Evolutionary conservation across 2,797 vertebrate genomes (phyloP).

Genomic region (Iguana delicatissima): DNA sequence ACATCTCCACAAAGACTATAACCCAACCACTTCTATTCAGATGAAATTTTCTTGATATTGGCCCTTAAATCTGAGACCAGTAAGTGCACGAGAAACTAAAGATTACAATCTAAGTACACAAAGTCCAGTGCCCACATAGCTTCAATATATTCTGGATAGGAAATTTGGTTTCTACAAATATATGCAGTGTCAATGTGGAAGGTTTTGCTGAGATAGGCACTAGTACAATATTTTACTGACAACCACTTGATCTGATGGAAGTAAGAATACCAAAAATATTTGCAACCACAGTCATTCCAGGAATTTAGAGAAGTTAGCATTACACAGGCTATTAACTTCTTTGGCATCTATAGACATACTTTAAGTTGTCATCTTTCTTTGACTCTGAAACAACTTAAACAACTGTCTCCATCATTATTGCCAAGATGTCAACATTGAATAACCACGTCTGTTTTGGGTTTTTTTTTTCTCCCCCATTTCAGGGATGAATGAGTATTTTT

Average conservation of each 20-base stretch:
- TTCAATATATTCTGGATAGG: neutral
- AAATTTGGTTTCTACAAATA: neutral
- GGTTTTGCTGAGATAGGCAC: slow-evolving; percentile 24
- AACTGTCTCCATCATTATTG: slow-evolving; percentile 52
- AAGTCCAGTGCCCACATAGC: neutral
- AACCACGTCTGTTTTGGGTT: slow-evolving; percentile 31
- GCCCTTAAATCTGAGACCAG: neutral
- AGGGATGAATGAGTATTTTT: neutral
- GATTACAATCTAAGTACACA: neutral
- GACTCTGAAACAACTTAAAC: slow-evolving; percentile 73
- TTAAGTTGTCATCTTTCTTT: slow-evolving; percentile 65
- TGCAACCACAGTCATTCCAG: slow-evolving; percentile 68
- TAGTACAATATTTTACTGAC: slow-evolving; percentile 31
- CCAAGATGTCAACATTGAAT: slow-evolving; percentile 63
- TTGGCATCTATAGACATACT: slow-evolving; percentile 60
- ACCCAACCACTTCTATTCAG: too few relatives aligned
- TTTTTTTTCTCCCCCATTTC: neutral
- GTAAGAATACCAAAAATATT: slow-evolving; percentile 65
- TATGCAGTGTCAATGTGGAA: neutral
- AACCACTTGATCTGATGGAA: slow-evolving; percentile 54
- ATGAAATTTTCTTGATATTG: neutral
- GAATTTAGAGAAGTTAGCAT: slow-evolving; percentile 65
- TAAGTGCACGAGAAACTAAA: neutral
- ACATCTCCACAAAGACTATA: neutral
- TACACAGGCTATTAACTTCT: slow-evolving; percentile 63